A percentile compares a stretch with the other conserved stretches of the same genome.
phyloP scores from a whole-genome alignment of 2,113 vertebrate species.

The Menura novaehollandiae region DNA sequence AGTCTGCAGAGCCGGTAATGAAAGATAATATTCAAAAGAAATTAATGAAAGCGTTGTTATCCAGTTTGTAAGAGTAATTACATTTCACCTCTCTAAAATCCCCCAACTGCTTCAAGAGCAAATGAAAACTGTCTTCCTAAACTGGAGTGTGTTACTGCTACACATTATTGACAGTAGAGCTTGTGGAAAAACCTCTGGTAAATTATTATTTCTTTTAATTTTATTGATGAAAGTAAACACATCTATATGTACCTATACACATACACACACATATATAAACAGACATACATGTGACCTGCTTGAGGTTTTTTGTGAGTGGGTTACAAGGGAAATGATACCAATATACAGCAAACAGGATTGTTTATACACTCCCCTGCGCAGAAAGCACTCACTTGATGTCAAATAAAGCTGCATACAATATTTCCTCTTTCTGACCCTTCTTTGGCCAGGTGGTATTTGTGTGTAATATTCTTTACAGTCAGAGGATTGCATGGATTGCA shows the following conservation, averaged over 20 bases:
- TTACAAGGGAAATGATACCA: background rate
- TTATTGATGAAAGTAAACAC: background rate
- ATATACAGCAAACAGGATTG: background rate
- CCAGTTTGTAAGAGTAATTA: background rate
- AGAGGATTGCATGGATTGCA: background rate
- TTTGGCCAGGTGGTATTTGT: background rate
- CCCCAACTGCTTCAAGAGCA: background rate
- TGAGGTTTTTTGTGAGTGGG: background rate
- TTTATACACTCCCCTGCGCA: background rate
- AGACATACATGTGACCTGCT: background rate
- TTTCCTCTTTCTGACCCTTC: background rate
- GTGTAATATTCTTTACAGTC: background rate
- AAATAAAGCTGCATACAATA: background rate
- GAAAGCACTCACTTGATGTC: background rate
- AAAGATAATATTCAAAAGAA: background rate
- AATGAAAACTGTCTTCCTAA: background rate
- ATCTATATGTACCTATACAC: background rate
- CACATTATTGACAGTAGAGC: background rate
- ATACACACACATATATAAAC: background rate
- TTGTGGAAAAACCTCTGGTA: background rate
- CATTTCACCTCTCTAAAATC: conserved; percentile 2
- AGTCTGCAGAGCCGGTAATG: background rate
- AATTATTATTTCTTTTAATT: background rate
- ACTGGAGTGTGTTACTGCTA: background rate
- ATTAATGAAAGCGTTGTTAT: conserved; percentile 15